Conservation (phyloP, 2,888 invertebrate species). For the Napeogenes inachia region DNA sequence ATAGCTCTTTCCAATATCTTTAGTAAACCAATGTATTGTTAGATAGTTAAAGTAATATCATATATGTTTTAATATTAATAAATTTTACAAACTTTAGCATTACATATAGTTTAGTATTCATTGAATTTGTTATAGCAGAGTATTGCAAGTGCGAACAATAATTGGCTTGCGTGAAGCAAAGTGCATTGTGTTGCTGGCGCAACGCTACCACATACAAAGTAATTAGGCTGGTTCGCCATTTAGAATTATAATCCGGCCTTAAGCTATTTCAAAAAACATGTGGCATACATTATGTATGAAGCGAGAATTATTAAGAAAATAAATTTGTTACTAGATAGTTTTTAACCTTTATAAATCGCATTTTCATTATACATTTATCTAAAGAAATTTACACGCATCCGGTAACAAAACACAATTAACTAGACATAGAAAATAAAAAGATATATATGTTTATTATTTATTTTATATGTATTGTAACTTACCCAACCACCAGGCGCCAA, state of each 20-base stretch:
- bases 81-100: constrained; percentile 26
- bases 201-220: constrained; percentile 14
- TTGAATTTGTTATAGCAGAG: constrained; percentile 16
- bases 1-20: not conserved
- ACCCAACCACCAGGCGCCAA: constrained; percentile 99
- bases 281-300: constrained; percentile 17
- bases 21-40: too few relatives aligned
- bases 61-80: constrained; percentile 26
- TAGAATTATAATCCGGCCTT: not conserved
- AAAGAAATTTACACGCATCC: not conserved
- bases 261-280: constrained; percentile 2
- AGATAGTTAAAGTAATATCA: not conserved
- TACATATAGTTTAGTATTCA: constrained; percentile 12
- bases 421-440: constrained; percentile 24
- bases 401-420: constrained; percentile 19
- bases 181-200: constrained; percentile 24
- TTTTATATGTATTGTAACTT: constrained; percentile 49
- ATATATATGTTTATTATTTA: constrained; percentile 8
- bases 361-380: too few relatives aligned
- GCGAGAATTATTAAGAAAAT: constrained; percentile 3
- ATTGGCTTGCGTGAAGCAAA: constrained; percentile 38
- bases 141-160: constrained; percentile 34
- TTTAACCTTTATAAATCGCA: not conserved
- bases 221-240: constrained; percentile 15
- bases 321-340: not conserved